Base-by-base conservation (phyloP, 2,888 invertebrate species). In the Helobdella robusta region DNA sequence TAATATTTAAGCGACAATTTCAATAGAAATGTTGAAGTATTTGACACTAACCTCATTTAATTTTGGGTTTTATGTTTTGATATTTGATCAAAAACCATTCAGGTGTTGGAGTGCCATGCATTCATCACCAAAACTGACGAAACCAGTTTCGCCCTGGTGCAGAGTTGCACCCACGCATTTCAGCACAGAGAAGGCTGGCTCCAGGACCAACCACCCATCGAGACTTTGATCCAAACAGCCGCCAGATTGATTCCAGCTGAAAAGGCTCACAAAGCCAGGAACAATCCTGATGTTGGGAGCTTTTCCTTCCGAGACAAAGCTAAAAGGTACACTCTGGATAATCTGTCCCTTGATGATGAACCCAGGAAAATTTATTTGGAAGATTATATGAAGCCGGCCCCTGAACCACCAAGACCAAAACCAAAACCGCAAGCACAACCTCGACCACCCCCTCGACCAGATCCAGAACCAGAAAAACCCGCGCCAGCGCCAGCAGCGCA, bases 131-230 rank as follows among this genome's bases (percentile, higher is more conserved):
- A 72, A 74, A 86, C 92, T 66, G 91, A 93, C 80, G 89, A 91
- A 77, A 95, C 97, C 58, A 97, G 97, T 70, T 92, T 97, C 81
- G 95, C 97, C 73, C 84, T 98, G 76, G 95, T 95, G 70, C 85
- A 92, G 74, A 93, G 93, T 81, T 94, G 93, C 82, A 95, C 95
- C 94, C 82, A 95, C 95, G 82, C 94, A 94, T 82, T 92, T 94
- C 60, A 95, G 94, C 81, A 93, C 70, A 50, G 70, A 68, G 67
- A 72, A 70, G 67, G 72, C 63, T 60, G 71, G 71, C 23, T 71
- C 68, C 69, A 67, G 20, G 68, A 64, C 4, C 46, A 30, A 40
- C 72, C 70, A 23, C 28, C 44, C 11, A n/a, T 61, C 15, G 40
- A 44, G 1, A n/a, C 23, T 6, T 2, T 61, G 46, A 61, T 25